Conservation (phyloP, 2,113 vertebrate genomes). For the Leptobrachium leishanense region DNA sequence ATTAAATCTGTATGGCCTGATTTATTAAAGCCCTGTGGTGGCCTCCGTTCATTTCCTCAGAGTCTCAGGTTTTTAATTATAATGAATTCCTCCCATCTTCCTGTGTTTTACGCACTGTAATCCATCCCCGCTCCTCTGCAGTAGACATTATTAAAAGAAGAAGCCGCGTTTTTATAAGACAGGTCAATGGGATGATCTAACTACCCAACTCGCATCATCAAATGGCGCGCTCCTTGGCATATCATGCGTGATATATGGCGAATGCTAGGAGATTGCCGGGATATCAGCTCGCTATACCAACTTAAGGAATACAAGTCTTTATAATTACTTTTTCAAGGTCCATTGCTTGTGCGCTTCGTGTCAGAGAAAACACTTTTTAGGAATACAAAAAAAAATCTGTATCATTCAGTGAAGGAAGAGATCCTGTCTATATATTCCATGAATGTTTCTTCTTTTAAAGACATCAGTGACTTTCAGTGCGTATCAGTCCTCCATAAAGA, state of each 20-base stretch:
- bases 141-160: constrained; percentile 32
- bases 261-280: background rate
- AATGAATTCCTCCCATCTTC: constrained; percentile 48
- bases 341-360: background rate
- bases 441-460: no score
- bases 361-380: no score
- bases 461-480: no score
- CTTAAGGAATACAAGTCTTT: background rate
- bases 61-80: constrained; percentile 45
- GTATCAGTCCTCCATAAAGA: no score
- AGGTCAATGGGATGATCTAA: background rate
- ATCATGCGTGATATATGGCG: background rate
- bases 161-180: constrained; percentile 25
- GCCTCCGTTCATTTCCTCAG: constrained; percentile 46
- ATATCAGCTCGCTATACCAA: background rate
- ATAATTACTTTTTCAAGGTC: background rate
- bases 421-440: no score
- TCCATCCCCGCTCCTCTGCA: constrained; percentile 17
- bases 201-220: constrained; percentile 14
- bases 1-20: constrained; percentile 45
- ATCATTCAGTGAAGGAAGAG: no score
- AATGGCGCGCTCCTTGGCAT: background rate
- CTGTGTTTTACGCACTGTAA: constrained; percentile 30
- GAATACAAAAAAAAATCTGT: no score
- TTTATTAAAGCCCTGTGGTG: constrained; percentile 47